phyloP scores from a whole-genome alignment of 1,140 invertebrate genomes.

The Lethrus apterus region DNA sequence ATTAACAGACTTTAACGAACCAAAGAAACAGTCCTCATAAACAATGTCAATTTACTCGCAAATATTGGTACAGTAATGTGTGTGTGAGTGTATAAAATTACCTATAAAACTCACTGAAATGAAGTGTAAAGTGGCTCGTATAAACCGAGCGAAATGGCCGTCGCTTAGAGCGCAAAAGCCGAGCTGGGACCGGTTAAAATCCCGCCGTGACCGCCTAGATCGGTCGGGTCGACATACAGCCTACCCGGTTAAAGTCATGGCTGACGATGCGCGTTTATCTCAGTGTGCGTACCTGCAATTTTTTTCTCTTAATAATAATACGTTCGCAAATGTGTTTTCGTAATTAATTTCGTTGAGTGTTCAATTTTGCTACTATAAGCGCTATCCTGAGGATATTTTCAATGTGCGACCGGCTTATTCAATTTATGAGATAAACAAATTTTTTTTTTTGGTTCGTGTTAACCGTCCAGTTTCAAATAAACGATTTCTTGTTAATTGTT shows the following conservation, averaged over 20 bases:
- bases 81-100: slow-evolving; percentile 9
- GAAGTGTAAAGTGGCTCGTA: slow-evolving; percentile 12
- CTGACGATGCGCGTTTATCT: slow-evolving; percentile 2
- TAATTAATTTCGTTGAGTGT: too few relatives aligned
- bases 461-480: too few relatives aligned
- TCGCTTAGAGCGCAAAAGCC: slow-evolving; percentile 5
- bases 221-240: slow-evolving; percentile 2
- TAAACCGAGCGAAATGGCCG: slow-evolving; percentile 7
- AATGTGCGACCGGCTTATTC: too few relatives aligned
- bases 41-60: too few relatives aligned
- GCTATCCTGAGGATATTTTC: too few relatives aligned
- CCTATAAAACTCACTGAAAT: slow-evolving; percentile 12
- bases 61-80: too few relatives aligned
- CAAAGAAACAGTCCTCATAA: too few relatives aligned
- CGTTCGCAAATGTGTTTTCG: slow-evolving; percentile 10
- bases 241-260: slow-evolving; percentile 6
- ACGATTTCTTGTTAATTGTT: too few relatives aligned
- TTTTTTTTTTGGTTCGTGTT: too few relatives aligned
- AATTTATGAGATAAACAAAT: too few relatives aligned
- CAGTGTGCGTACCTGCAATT: slow-evolving; percentile 6
- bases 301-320: slow-evolving; percentile 8
- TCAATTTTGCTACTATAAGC: too few relatives aligned
- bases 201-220: slow-evolving; percentile 8
- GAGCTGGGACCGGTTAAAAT: slow-evolving; percentile 9
- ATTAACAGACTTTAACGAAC: too few relatives aligned